Evolutionary conservation across 2,888 invertebrate genomes (phyloP), one percentile per base, ranked within the genome.

Genomic region (Archaeoteleia sp.): DNA sequence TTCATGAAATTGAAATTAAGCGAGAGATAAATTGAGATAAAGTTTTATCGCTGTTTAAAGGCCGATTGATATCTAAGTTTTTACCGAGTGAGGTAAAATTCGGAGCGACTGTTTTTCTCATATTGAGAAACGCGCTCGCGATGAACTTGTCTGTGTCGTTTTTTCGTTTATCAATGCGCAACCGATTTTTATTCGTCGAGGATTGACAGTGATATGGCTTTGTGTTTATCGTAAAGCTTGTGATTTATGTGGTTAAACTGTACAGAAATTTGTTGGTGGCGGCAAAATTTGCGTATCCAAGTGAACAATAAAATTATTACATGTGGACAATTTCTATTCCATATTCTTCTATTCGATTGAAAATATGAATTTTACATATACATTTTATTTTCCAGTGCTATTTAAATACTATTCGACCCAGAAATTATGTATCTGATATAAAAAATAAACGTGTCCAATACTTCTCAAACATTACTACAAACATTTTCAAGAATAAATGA

Each of bases 111-210:
- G 32, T 71, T 71, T 82, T 83, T 82, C 82, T 82, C 82, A 82
- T 82, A 82, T 82, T 82, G 82, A 82, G 82, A 81, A 82, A 73
- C 53, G 51, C 81, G 57, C 74, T 74, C 46, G 73, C 43, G 23
- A 13, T 32, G 35, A 48, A 10, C 1, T 23, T 29, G 13, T 13
- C 1, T 4, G 1, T 32, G 32, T 9, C 9, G 9, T 5, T 3
- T 9, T 7, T 32, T 9, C 8, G 5, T 2, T 10, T 3, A 10
- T 4, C 7, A 32, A 32, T 2, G 9, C 3, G 10, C 1, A 32
- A 3, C 10, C 12, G 32, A 2, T 10, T 10, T 32, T 32, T 32
- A n/a, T 9, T 30, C 8, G 25, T 20, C 20, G 5, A 20, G 3
- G 20, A 20, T 20, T 5, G 5, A 20, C 2, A 20, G 37, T 37